phyloP scores from a whole-genome alignment of 2,113 vertebrate genomes.

The Alligator mississippiensis region DNA sequence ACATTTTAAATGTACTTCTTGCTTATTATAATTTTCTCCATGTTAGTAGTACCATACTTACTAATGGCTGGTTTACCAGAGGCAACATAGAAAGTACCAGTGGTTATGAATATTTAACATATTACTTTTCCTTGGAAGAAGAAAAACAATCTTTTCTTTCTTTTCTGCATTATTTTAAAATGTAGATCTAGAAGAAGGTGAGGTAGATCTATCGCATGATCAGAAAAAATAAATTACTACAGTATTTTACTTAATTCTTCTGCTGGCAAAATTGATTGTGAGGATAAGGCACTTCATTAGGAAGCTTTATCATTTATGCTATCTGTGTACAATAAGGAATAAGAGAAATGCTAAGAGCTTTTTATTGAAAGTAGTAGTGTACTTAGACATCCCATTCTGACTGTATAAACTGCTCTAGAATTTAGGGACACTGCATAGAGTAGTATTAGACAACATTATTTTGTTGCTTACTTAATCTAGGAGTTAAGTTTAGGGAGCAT shows the following conservation, averaged over 20 bases:
- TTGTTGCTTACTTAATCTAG: not conserved
- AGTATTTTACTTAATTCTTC: not conserved
- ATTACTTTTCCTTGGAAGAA: not conserved
- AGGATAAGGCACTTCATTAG: not conserved
- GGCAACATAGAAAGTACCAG: not conserved
- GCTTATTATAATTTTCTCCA: slow-evolving; percentile 26
- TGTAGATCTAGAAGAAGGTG: not conserved
- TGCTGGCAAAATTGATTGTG: not conserved
- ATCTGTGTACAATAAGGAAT: not conserved
- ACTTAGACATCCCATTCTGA: not conserved
- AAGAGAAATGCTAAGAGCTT: not conserved
- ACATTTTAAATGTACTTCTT: slow-evolving; percentile 31
- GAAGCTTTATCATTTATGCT: not conserved
- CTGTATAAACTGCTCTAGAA: rapidly evolving
- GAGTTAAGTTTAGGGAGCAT: not conserved
- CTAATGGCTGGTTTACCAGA: not conserved
- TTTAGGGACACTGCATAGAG: not conserved
- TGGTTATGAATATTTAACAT: not conserved
- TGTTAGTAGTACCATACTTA: not conserved
- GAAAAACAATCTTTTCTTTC: rapidly evolving
- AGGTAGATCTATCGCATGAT: rapidly evolving
- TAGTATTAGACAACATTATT: not conserved
- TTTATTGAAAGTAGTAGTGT: not conserved
- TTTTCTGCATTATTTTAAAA: not conserved
- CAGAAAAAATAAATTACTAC: not conserved